Evolutionary conservation across 1,140 invertebrate genomes (phyloP), one percentile per base, ranked within the genome.

Genomic region (Caenorhabditis brenneri): DNA sequence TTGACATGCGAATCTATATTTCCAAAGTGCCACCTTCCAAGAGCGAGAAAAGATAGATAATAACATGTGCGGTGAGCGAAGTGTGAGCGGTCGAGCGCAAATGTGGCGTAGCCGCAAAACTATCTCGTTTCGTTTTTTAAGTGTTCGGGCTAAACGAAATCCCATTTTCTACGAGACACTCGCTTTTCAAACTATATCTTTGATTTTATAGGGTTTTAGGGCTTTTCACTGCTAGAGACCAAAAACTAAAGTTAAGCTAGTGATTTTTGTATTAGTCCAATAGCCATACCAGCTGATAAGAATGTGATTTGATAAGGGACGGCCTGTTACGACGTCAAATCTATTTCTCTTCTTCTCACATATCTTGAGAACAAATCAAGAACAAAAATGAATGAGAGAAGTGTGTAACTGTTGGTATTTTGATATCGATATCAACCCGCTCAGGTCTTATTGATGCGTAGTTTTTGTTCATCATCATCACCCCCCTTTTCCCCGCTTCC

Each of bases 1-100:
- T 36, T 36, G 12, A 74, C 33, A 74, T 42, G 65, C 15, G 65
- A 74, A 74, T 74, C 65, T 74, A 74, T 74, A 74, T 42, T 74
- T 74, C 36, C 33, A 74, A 74, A 74, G 36, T 74, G 65, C 65
- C 65, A 74, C 65, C 36, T 74, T 74, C 36, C 65, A 74, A 74
- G 36, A 74, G 65, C 19, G 48, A 58, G 15, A 46, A 46, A 46
- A 51, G 24, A 46, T 19, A 74, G 65, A 74, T 74, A 74, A 74
- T 74, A 74, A 42, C 36, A 74, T 42, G 65, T 74, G 65, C 36
- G 65, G 29, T 36, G n/a, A 42, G 65, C 46, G n/a, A n/a, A n/a
- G 65, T 42, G 29, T 19, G 65, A 15, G 58, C 58, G 65, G 65
- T 74, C 36, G 65, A 46, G 65, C 65, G 36, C 65, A 74, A 74